phyloP scores from a whole-genome alignment of 2,797 vertebrate species.

The Pseudochaenichthys georgianus region DNA sequence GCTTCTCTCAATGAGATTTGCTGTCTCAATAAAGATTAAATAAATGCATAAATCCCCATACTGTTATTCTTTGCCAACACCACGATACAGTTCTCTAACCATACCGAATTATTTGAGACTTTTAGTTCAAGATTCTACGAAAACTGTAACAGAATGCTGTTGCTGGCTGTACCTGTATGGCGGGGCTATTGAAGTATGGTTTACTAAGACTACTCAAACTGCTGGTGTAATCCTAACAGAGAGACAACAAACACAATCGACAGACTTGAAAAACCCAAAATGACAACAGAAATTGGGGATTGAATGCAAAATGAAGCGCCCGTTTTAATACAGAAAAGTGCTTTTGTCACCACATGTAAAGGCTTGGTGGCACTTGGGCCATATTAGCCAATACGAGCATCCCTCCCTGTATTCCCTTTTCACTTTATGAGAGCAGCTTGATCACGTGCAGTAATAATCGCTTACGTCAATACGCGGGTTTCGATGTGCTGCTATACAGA shows the following conservation, averaged over 20 bases:
- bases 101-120: not conserved
- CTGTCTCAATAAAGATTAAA: too few relatives aligned
- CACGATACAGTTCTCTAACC: too few relatives aligned
- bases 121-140: not conserved
- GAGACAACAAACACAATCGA: not conserved
- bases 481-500: slow-evolving; percentile 15
- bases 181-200: not conserved
- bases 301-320: not conserved
- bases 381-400: too few relatives aligned
- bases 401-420: not conserved
- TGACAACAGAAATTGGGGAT: fast-evolving
- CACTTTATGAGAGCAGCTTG: slow-evolving; percentile 4
- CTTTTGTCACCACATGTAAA: too few relatives aligned
- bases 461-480: slow-evolving; percentile 34
- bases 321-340: too few relatives aligned
- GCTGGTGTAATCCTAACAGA: not conserved
- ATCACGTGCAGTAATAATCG: slow-evolving; percentile 16
- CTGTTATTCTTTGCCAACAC: too few relatives aligned
- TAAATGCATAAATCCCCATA: too few relatives aligned
- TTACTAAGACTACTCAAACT: not conserved
- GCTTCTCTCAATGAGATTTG: too few relatives aligned
- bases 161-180: not conserved
- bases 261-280: too few relatives aligned
- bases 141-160: too few relatives aligned
- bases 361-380: too few relatives aligned